Evolutionary conservation across 1,140 invertebrate species (phyloP).

Genomic region (Drosophila serrata): DNA sequence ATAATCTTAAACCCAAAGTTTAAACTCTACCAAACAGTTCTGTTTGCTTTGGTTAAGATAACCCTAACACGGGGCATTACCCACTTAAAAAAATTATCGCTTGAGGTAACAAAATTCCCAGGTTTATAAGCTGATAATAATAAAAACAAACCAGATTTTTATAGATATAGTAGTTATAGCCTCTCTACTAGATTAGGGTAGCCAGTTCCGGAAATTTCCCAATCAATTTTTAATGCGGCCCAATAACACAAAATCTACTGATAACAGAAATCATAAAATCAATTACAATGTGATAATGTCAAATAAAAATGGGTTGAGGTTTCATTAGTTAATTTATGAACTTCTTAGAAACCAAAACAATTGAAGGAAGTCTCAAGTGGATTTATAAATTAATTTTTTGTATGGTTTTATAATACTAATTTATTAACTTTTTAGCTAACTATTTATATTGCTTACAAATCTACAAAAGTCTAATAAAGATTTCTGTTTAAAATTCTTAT

Average conservation of each 20-base stretch:
- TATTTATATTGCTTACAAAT: no score
- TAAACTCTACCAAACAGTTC: no score
- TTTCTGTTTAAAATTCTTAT: no score
- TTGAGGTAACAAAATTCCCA: not conserved
- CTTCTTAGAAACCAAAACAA: not conserved
- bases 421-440: not conserved
- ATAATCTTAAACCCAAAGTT: no score
- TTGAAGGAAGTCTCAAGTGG: not conserved
- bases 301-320: not conserved
- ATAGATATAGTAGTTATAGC: not conserved
- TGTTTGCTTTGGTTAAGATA: not conserved
- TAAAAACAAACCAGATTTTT: slow-evolving; percentile 15
- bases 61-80: not conserved
- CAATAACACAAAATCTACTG: not conserved
- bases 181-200: not conserved
- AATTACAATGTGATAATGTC: not conserved
- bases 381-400: not conserved
- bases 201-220: slow-evolving; percentile 8
- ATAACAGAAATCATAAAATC: slow-evolving; percentile 2
- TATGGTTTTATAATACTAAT: not conserved
- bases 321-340: not conserved
- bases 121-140: slow-evolving; percentile 12
- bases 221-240: not conserved
- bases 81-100: not conserved
- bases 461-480: no score